Evolutionary conservation across 2,888 invertebrate genomes (phyloP).

Genomic region (Nudaria mundana): DNA sequence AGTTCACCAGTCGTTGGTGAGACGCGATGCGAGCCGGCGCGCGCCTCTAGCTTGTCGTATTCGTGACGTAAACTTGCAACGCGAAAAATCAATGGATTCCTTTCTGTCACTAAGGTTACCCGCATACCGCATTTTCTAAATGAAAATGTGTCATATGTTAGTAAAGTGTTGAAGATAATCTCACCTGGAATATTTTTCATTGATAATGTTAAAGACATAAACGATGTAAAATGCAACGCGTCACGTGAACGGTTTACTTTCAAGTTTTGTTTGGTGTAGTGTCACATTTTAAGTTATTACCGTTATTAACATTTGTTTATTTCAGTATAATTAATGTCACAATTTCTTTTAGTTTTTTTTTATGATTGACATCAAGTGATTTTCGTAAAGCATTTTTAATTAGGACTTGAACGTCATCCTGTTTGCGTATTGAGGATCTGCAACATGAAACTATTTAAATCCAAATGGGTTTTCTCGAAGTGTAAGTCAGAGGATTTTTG

Average conservation of each 20-base stretch:
- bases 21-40: constrained; percentile 76
- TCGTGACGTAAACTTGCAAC: constrained; percentile 70
- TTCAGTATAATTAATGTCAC: constrained; percentile 11
- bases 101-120: constrained; percentile 64
- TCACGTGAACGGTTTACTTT: constrained; percentile 69
- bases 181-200: constrained; percentile 38
- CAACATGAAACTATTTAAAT: constrained; percentile 5
- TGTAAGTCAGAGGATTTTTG: neutral
- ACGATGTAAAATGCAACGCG: constrained; percentile 49
- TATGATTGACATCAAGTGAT: constrained; percentile 5
- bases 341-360: constrained; percentile 14
- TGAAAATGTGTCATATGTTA: constrained; percentile 74
- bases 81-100: constrained; percentile 78
- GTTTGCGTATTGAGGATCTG: constrained; percentile 12
- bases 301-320: constrained; percentile 13
- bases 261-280: constrained; percentile 66
- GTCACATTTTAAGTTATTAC: constrained; percentile 63
- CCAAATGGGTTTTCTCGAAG: constrained; percentile 3
- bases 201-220: constrained; percentile 45
- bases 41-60: constrained; percentile 67
- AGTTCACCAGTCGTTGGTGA: constrained; percentile 66
- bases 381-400: neutral
- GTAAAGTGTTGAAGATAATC: constrained; percentile 60
- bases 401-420: constrained; percentile 2
- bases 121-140: constrained; percentile 78